These are phyloP conservation scores for Drosophila kikkawai DNA, from an alignment of 1,140 invertebrate species.

Conservation along the genomic window DNA sequence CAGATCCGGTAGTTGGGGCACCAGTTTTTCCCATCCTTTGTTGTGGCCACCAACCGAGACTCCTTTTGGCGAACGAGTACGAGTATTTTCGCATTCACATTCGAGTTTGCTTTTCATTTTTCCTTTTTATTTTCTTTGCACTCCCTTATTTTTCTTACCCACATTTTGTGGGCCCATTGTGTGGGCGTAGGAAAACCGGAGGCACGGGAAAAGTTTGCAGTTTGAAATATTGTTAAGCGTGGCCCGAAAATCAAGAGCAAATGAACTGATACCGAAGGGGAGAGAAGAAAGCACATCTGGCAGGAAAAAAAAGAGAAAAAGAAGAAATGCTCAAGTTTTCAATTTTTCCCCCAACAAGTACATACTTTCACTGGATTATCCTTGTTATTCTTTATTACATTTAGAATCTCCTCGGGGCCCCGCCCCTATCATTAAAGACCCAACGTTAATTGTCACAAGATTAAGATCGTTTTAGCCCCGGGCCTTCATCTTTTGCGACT, in stretches of 20 bases:
- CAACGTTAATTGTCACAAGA: constrained; percentile 71
- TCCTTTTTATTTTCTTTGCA: constrained; percentile 6
- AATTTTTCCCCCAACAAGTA: constrained; percentile 40
- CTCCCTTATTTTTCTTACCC: constrained; percentile 31
- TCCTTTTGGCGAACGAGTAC: constrained; percentile 23
- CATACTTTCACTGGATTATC: constrained; percentile 62
- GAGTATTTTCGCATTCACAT: constrained; percentile 59
- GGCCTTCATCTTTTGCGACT: constrained; percentile 24
- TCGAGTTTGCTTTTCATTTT: constrained; percentile 57
- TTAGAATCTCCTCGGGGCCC: constrained; percentile 3
- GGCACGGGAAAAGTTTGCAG: constrained; percentile 69
- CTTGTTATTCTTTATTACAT: constrained; percentile 53
- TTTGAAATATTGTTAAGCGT: constrained; percentile 79
- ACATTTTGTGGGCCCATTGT: constrained; percentile 45
- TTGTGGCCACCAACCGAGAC: constrained; percentile 21
- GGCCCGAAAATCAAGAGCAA: constrained; percentile 50
- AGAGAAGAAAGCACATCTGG: constrained; percentile 53
- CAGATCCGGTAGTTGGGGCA: constrained; percentile 14
- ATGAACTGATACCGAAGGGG: constrained; percentile 50
- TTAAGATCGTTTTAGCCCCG: constrained; percentile 64
- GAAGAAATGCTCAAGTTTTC: constrained; percentile 55
- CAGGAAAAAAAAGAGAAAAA: constrained; percentile 38
- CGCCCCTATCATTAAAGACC: constrained; percentile 71
- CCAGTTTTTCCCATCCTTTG: constrained; percentile 15
- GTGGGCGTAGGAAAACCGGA: constrained; percentile 44